phyloP scores from a whole-genome alignment of 2,113 vertebrate species.

The Peromyscus leucopus region DNA sequence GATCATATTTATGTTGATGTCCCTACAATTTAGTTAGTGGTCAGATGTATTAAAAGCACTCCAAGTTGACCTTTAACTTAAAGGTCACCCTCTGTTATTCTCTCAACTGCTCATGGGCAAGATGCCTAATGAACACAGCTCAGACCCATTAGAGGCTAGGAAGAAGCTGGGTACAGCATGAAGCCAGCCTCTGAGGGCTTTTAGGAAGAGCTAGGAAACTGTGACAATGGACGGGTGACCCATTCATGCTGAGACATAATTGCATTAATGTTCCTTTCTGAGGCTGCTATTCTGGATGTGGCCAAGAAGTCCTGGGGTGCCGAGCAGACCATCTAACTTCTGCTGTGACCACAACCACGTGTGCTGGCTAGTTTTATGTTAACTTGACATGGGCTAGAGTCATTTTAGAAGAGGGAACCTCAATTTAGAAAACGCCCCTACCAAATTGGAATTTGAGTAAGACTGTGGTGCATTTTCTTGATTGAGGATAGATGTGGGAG shows the following conservation, averaged over 20 bases:
- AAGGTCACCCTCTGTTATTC: slow-evolving; percentile 13
- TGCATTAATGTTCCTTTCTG: slow-evolving; percentile 54
- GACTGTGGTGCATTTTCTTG: background rate
- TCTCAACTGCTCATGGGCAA: slow-evolving; percentile 35
- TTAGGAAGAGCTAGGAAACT: slow-evolving; percentile 53
- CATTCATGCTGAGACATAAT: slow-evolving; percentile 65
- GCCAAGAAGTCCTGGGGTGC: slow-evolving; percentile 28
- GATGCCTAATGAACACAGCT: slow-evolving; percentile 64
- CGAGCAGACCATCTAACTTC: slow-evolving; percentile 44
- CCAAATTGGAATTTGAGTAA: background rate
- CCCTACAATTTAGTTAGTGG: background rate
- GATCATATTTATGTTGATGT: background rate
- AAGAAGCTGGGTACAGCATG: slow-evolving; percentile 59
- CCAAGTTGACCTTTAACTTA: slow-evolving; percentile 67
- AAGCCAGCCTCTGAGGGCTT: slow-evolving; percentile 64
- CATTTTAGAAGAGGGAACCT: background rate
- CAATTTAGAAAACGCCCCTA: background rate
- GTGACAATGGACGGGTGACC: slow-evolving; percentile 20
- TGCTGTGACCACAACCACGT: background rate
- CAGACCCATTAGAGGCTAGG: slow-evolving; percentile 51
- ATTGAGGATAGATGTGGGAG: background rate
- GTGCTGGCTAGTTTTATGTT: background rate
- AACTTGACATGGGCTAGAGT: background rate
- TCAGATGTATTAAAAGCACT: slow-evolving; percentile 62
- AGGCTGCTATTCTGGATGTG: slow-evolving; percentile 67